Evolutionary conservation across 2,888 invertebrate species (phyloP), one percentile per base, ranked within the genome.

Genomic region (Gandaritis pyraliata): DNA sequence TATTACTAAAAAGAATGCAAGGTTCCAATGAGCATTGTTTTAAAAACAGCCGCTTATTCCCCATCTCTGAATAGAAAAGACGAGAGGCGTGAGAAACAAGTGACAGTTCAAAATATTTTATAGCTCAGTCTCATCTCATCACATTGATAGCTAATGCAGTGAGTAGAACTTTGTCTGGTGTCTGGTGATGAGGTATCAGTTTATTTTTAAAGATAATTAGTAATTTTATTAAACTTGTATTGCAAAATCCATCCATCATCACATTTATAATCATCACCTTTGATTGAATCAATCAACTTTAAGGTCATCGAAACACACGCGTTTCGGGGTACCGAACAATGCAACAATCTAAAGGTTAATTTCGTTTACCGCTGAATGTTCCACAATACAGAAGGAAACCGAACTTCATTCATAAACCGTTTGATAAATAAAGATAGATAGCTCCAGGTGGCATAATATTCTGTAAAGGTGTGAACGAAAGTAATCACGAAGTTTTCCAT

Each of bases 401-500:
- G 41, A 51, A 58, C 51, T 38, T 23, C 48, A 55, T 58, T 55
- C 55, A 47, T 50, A 58, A 58, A 41, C 57, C 30, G 13, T 51
- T 58, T 49, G 45, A 49, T 64, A 55, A 55, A 61, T 51, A 30
- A 55, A 55, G 55, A 61, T 47, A 29, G 52, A 57, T 57, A 10
- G 29, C 43, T 48, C 30, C 48, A 51, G 23, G 59, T 60, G 57
- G 30, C 46, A 38, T 51, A 46, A 51, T 39, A 53, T 50, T 55
- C 45, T 29, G 33, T 1, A 2, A 33, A 33, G 10, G 8, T 10
- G 39, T 29, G 49, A 56, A 51, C 38, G 48, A 56, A 56, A 56
- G 47, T 57, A 46, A 49, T 60, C 23, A 50, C 39, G 48, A 56
- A 60, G 63, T 59, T 53, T n/a, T n/a, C n/a, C n/a, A n/a, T n/a